Conservation (phyloP, 2,797 vertebrate genomes). For the Mus caroli region DNA sequence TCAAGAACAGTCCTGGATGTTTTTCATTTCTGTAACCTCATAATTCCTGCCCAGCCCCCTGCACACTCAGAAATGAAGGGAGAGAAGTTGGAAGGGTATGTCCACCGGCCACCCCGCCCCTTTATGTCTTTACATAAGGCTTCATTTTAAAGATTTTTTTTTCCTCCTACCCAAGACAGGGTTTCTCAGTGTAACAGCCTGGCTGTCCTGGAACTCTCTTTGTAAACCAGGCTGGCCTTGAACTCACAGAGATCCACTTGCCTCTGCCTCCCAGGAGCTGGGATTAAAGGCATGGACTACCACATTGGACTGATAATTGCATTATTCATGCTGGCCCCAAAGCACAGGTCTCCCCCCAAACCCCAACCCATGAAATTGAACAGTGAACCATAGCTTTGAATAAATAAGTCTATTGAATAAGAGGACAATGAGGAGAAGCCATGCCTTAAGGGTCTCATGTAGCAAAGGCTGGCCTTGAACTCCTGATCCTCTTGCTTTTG, state of each 20-base stretch:
- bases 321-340: neutral
- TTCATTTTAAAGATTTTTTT: neutral
- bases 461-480: neutral
- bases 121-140: neutral
- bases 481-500: neutral
- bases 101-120: neutral
- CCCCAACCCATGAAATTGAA: neutral
- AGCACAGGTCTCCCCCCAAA: fast-evolving
- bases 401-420: neutral
- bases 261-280: neutral
- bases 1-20: constrained; percentile 66
- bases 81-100: neutral
- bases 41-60: constrained; percentile 46
- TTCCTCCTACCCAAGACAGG: neutral
- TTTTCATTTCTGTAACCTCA: constrained; percentile 68
- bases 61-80: neutral
- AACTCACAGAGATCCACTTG: neutral
- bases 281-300: neutral
- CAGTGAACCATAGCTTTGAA: neutral
- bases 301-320: neutral
- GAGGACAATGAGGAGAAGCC: neutral
- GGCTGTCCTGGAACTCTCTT: neutral
- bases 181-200: neutral
- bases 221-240: neutral
- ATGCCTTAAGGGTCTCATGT: neutral